Evolutionary conservation across 2,797 vertebrate genomes (phyloP), one percentile per base, ranked within the genome.

Genomic region (Leptodactylus fallax): DNA sequence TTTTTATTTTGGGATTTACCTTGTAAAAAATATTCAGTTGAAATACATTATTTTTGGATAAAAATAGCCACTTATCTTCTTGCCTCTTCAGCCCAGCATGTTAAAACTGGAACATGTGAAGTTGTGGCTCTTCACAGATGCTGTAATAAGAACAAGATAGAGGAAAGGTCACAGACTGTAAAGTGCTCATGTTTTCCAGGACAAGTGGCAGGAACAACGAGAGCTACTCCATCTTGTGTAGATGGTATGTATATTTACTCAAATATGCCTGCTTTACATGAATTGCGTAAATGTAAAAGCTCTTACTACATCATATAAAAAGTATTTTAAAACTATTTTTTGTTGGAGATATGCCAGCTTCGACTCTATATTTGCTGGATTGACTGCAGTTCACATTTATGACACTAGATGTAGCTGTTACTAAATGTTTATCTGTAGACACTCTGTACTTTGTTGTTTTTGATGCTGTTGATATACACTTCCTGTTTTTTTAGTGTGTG

Each of bases 81-180:
- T 80, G 82, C 49, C 92, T 91, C 90, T 14, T 93, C 95, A 95
- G 96, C 92, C 90, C 96, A 97, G 89, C 96, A 96, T 91, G 97
- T 99, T 92, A 96, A 95, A 90, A 97, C 97, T 5, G 98, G 98
- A 90, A 99, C 97, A 86, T 99, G 98, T 71, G 98, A 99, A 93
- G 98, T 99, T 91, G 98, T 99, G 95, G 98, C 98, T 0, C 91
- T 99, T 91, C 98, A 99, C 91, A 97, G 98, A 93, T 99, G 98
- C 96, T 99, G 98, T 94, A 99, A 99, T 94, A 99, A 98, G 95
- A 99, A 99, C 95, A 99, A 98, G 94, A 99, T 99, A 91, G 98
- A 99, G 94, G 98, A 99, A 91, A 95, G 98, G 49, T 99, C 98
- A 14, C 98, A 99, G 93, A 99, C 98, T 0, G 98, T 99, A 90